phyloP scores from a whole-genome alignment of 2,888 invertebrate species.

The Eupithecia pulchellata region DNA sequence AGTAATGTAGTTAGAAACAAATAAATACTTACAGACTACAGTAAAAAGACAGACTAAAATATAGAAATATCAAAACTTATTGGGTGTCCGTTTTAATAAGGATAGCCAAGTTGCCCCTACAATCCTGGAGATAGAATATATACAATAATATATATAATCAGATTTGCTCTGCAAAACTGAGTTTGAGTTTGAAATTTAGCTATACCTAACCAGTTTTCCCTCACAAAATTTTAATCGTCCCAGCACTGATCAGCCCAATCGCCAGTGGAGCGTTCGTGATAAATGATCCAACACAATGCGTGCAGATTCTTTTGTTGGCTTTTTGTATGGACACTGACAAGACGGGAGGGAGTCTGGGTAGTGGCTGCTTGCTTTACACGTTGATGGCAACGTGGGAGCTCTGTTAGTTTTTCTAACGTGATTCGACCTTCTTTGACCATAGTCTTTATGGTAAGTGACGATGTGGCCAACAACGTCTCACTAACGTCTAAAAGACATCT shows the following conservation, averaged over 20 bases:
- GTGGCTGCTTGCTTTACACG: constrained; percentile 33
- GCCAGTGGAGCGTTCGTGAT: constrained; percentile 80
- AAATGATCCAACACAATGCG: constrained; percentile 82
- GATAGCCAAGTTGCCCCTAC: no score
- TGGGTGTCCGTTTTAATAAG: no score
- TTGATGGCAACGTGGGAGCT: background rate
- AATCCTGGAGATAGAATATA: constrained; percentile 7
- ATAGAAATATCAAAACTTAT: no score
- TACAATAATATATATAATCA: no score
- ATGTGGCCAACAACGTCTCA: no score
- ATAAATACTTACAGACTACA: no score
- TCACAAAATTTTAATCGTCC: constrained; percentile 71
- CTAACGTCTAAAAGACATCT: no score
- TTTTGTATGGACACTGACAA: constrained; percentile 82
- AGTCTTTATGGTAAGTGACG: background rate
- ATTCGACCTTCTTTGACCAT: background rate
- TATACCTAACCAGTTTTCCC: constrained; percentile 35
- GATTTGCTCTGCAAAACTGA: no score
- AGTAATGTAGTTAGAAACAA: no score
- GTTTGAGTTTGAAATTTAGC: no score
- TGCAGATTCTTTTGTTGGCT: constrained; percentile 83
- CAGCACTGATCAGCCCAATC: constrained; percentile 74
- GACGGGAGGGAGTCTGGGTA: constrained; percentile 59
- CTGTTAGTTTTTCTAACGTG: background rate
- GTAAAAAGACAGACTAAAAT: no score